Evolutionary conservation across 1,140 invertebrate species (phyloP).

Genomic region (Drosophila carrolli): DNA sequence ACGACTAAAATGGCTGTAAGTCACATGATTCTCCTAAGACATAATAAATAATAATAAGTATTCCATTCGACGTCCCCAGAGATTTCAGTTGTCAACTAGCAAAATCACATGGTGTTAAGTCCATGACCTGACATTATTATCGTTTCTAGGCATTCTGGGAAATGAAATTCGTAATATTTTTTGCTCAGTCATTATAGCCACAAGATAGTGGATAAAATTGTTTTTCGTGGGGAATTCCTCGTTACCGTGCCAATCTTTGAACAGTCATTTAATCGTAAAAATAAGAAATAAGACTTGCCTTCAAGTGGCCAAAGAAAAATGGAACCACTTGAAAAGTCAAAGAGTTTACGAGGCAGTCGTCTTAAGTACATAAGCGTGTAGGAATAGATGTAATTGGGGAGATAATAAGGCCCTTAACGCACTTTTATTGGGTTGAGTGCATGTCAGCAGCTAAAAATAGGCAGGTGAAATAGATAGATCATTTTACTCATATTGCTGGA

Average conservation of each 20-base stretch:
- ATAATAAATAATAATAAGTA: conserved; percentile 24
- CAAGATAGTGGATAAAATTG: conserved; percentile 19
- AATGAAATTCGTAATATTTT: conserved; percentile 13
- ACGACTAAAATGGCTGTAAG: background rate
- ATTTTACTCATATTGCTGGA: background rate
- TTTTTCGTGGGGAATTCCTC: conserved; percentile 18
- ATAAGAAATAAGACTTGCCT: conserved; percentile 16
- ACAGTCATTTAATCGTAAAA: conserved; percentile 34
- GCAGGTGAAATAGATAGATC: conserved; percentile 6
- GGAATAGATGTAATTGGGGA: conserved; percentile 40
- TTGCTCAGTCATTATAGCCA: background rate
- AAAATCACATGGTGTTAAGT: conserved; percentile 22
- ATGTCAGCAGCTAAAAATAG: conserved; percentile 3
- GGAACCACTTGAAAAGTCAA: conserved; percentile 19
- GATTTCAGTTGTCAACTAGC: conserved; percentile 14
- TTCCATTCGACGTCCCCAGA: conserved; percentile 4
- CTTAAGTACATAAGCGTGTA: conserved; percentile 33
- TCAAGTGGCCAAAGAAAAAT: conserved; percentile 13
- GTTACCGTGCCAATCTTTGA: conserved; percentile 3
- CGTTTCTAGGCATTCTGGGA: conserved; percentile 22
- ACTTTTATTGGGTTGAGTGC: conserved; percentile 3
- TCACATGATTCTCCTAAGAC: conserved; percentile 14
- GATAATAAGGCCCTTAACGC: conserved; percentile 23
- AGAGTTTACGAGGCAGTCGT: conserved; percentile 17
- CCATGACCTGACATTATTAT: conserved; percentile 24